Base-by-base conservation (phyloP, 1,140 invertebrate species). In the Dendroctonus ponderosae region DNA sequence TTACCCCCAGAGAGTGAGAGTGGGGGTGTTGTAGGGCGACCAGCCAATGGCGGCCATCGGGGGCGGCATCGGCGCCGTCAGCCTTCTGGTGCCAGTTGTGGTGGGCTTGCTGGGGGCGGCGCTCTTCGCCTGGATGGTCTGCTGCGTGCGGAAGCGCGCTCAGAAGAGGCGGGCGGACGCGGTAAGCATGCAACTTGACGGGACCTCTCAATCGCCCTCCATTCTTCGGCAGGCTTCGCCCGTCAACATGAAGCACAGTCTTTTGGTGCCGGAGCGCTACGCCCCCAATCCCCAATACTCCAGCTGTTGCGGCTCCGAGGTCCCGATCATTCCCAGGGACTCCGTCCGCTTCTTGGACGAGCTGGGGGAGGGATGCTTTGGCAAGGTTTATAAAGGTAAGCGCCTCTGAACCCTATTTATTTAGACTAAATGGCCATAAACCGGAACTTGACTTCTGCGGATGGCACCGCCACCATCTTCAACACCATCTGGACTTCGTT, bases 351-450 rank as follows among this genome's bases (percentile, higher is more conserved):
- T 93, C 73, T 70, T 89, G 0, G 85, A 91, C 69, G 89, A 92
- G 70, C 90, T 95, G 50, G 93, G 93, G 0, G 92, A 95, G 79
- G 93, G 93, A 2, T 94, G 91, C 73, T 96, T 94, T 75, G 93
- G 92, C n/a, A 93, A 93, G 81, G 93, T 95, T 42, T 92, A 87
- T 74, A 93, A 90, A 89, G 91, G 91, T 92, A 81, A 77, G 72
- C 3, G 38, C 9, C 46, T 54, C n/a, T 54, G 12, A 8, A 54
- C 41, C 3, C 7, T 50, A 44, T 40, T 14, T 66, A 8, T 51
- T 52, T 14, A 43, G n/a, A n/a, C n/a, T n/a, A n/a, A 59, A 15
- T 12, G 37, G 48, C 26, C n/a, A 40, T 46, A 12, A 62, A 62
- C 39, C 42, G 42, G 44, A 86, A 66, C 41, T 56, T 54, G 11